Conservation (phyloP, 2,888 invertebrate genomes). For the Dasysyrphus tricinctus region DNA sequence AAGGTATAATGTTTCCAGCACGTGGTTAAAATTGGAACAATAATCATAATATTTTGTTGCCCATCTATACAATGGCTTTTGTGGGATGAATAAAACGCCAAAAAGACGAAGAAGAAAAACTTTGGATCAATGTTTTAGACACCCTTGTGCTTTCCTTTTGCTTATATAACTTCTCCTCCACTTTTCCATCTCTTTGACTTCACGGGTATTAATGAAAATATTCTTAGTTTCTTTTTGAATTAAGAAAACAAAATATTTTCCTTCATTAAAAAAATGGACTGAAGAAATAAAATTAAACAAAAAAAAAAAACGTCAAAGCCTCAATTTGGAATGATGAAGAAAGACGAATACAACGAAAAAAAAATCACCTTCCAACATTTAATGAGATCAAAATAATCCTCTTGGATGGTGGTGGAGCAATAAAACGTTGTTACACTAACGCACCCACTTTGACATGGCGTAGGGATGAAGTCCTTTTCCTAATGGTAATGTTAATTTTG, state of each 20-base stretch:
- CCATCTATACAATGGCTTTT: background rate
- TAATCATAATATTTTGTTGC: slow-evolving; percentile 66
- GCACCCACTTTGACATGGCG: slow-evolving; percentile 54
- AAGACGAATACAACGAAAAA: slow-evolving; percentile 2
- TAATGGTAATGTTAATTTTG: slow-evolving; percentile 62
- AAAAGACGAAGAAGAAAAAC: background rate
- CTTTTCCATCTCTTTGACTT: slow-evolving; percentile 39
- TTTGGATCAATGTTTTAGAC: background rate
- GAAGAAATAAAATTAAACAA: background rate
- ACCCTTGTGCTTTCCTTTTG: slow-evolving; percentile 26
- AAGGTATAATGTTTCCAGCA: slow-evolving; percentile 60
- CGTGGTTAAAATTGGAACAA: slow-evolving; percentile 64
- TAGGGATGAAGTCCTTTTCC: slow-evolving; percentile 58
- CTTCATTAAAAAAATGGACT: slow-evolving; percentile 69
- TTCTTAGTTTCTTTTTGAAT: slow-evolving; percentile 45
- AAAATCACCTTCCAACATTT: slow-evolving; percentile 61
- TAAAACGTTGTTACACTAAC: slow-evolving; percentile 51
- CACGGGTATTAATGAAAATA: slow-evolving; percentile 55
- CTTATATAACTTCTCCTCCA: no score
- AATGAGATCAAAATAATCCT: slow-evolving; percentile 75
- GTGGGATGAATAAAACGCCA: background rate
- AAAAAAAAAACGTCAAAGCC: slow-evolving; percentile 62
- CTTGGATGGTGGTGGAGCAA: slow-evolving; percentile 29
- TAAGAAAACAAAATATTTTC: slow-evolving; percentile 70
- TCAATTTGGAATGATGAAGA: slow-evolving; percentile 49